phyloP scores from a whole-genome alignment of 1,140 invertebrate genomes.

The Panagrolaimus sp. region DNA sequence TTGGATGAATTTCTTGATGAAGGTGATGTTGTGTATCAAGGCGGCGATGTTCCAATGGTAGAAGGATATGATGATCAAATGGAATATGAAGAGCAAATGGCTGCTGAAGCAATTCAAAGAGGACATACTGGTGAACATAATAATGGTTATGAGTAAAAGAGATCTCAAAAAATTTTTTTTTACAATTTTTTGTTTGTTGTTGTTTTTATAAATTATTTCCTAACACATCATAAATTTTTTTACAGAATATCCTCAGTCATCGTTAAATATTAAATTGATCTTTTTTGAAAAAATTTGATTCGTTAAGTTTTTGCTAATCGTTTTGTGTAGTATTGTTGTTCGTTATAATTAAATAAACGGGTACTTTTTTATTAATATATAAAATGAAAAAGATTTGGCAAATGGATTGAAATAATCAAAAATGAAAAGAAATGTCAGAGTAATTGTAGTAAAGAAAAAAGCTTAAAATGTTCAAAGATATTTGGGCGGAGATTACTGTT shows the following conservation, averaged over 20 bases:
- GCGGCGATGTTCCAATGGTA: too few relatives aligned
- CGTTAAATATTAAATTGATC: background rate
- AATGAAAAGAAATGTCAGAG: background rate
- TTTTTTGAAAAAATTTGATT: background rate
- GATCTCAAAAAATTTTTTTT: too few relatives aligned
- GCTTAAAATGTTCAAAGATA: background rate
- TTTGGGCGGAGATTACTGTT: too few relatives aligned
- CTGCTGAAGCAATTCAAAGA: too few relatives aligned
- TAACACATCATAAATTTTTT: background rate
- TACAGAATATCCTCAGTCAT: background rate
- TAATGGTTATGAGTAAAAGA: too few relatives aligned
- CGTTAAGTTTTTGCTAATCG: background rate
- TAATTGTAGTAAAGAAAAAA: background rate
- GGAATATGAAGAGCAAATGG: too few relatives aligned
- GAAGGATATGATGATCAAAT: too few relatives aligned
- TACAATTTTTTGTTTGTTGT: too few relatives aligned
- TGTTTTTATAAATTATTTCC: too few relatives aligned
- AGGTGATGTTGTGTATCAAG: too few relatives aligned
- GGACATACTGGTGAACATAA: too few relatives aligned
- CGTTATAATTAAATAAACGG: background rate
- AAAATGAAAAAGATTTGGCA: background rate
- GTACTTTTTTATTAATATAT: background rate
- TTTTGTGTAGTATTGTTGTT: background rate
- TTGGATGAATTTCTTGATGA: too few relatives aligned
- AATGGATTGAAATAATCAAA: slow-evolving; percentile 4